Base-by-base conservation (phyloP, 2,113 vertebrate species). In the Myiagra hebetior region DNA sequence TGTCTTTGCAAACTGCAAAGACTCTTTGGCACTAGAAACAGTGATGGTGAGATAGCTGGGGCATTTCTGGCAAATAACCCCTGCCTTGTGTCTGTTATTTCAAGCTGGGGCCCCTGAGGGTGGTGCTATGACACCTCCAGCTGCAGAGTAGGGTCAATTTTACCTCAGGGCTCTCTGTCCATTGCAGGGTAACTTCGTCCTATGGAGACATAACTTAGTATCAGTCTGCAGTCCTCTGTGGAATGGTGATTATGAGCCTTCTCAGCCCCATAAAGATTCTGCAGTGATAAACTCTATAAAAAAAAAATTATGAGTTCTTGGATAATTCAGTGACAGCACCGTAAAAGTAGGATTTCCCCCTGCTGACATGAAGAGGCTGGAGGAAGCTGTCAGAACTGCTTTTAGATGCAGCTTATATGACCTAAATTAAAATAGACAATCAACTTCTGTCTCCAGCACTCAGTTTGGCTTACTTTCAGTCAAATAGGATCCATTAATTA, bases 51-150 rank as follows among this genome's bases (percentile, higher is more conserved):
- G 27, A 68, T 20, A 23, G 12, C 1, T 65, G n/a, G 24, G 31
- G 26, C 28, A 67, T 86, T 92, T 56, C 46, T 0, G 0, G 37
- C 10, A 5, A 12, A 7, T 44, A 79, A 49, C 4, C 8, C 23
- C 41, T 2, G 3, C 23, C 24, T 35, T 33, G 47, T 31, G 20
- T 69, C 46, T 84, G 12, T 56, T 64, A 41, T 27, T 76, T 84
- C 55, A 86, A 55, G 26, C 17, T 77, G 39, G 31, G 26, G 22
- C 28, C 37, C 26, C 28, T 64, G 30, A 47, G 33, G 28, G 44
- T 64, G 49, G 5, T 85, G 74, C 52, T 87, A 5, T 59, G 88
- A 65, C 37, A 42, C 17, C 37, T 74, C 18, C 42, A 63, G n/a
- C n/a, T 74, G 64, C 87, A 78, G 33, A 88, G 16, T 35, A 56